These are phyloP conservation scores for Yponomeuta sedellus DNA, from an alignment of 2,888 invertebrate genomes.

Conservation along the genomic window DNA sequence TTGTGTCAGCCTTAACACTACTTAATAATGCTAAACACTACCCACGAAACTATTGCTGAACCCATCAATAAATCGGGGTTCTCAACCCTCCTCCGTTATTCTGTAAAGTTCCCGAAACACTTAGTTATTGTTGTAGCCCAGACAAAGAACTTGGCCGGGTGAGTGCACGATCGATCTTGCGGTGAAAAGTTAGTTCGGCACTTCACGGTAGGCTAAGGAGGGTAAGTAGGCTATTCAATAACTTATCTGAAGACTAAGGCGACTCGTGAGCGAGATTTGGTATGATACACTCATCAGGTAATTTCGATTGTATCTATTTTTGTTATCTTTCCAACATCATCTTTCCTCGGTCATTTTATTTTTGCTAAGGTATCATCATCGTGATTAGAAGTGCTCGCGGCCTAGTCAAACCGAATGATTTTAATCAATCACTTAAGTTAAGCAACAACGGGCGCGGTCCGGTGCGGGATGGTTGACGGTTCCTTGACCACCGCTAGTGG, in stretches of 20 bases:
- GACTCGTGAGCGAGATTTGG: too few species aligned
- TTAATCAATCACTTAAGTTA: too few species aligned
- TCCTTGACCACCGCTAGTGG: too few species aligned
- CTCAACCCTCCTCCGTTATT: neutral
- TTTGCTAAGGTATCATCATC: too few species aligned
- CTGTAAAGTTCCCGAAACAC: neutral
- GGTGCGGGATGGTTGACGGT: too few species aligned
- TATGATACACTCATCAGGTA: neutral
- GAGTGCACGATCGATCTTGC: neutral
- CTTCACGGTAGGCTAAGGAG: neutral
- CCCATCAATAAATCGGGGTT: neutral
- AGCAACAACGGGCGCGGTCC: too few species aligned
- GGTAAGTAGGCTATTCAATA: neutral
- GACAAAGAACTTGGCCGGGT: neutral
- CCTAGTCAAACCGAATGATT: too few species aligned
- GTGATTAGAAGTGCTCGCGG: too few species aligned
- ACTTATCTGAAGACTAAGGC: neutral
- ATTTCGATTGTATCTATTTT: too few species aligned
- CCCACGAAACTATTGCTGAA: neutral
- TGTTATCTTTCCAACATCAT: neutral
- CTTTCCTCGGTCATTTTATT: neutral
- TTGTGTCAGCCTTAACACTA: neutral
- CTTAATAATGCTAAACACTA: neutral
- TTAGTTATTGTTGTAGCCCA: neutral
- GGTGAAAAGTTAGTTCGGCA: neutral